Percentiles rank a stretch among this genome's conserved stretches.
Evolutionary conservation across 2,888 invertebrate genomes (phyloP).

Genomic region (Sarcophaga caerulescens): DNA sequence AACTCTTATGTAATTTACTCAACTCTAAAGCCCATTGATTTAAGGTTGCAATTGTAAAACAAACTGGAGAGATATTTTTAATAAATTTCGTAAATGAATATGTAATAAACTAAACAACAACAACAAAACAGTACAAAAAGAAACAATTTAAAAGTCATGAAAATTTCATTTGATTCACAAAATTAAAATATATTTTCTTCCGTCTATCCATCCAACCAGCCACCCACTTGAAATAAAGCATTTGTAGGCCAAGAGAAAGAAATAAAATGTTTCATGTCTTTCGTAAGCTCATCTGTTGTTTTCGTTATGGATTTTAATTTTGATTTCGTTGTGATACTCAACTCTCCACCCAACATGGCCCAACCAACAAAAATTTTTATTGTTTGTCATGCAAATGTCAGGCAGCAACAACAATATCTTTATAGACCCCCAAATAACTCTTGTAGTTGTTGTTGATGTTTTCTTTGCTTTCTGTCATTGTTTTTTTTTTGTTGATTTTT

Average conservation of each 20-base stretch:
- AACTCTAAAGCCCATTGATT: not conserved
- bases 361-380: not conserved
- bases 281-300: not conserved
- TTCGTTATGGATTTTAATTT: not conserved
- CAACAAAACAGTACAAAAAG: not conserved
- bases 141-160: not conserved
- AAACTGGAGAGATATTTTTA: not conserved
- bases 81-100: not conserved
- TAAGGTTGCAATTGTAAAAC: not conserved
- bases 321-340: not conserved
- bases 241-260: not conserved
- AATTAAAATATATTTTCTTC: not conserved
- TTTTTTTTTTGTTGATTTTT: not conserved
- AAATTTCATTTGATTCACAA: not conserved
- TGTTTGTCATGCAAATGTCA: conserved; percentile 37
- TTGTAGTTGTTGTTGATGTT: not conserved
- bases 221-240: not conserved
- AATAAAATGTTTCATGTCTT: not conserved
- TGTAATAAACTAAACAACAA: not conserved
- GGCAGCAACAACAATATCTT: conserved; percentile 32
- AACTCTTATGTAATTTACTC: conserved; percentile 7
- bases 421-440: not conserved
- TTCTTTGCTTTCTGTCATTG: not conserved
- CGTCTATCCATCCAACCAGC: too few relatives aligned
- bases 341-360: not conserved